phyloP scores from a whole-genome alignment of 2,113 vertebrate species.

The Phalacrocorax brasilianus region DNA sequence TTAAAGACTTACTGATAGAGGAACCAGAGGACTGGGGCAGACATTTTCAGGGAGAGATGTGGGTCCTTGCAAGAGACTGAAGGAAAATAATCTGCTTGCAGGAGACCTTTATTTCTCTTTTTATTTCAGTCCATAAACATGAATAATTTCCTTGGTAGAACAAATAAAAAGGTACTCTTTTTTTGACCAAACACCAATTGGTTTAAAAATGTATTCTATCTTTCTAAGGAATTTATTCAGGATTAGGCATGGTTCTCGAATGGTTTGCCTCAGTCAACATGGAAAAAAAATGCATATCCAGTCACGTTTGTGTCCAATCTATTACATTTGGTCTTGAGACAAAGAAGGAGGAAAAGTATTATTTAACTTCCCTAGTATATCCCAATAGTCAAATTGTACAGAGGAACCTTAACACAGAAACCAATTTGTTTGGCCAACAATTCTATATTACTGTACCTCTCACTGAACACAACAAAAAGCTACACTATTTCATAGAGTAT shows the following conservation, averaged over 20 bases:
- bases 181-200: not conserved
- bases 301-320: conserved; percentile 7
- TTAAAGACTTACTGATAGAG: not conserved
- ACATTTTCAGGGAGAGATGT: not conserved
- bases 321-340: conserved; percentile 43
- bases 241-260: not conserved
- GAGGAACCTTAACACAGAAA: conserved; percentile 36
- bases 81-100: not conserved
- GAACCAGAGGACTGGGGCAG: not conserved
- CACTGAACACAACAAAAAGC: conserved; percentile 2
- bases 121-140: conserved; percentile 27
- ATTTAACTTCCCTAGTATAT: conserved; percentile 23
- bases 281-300: not conserved
- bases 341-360: conserved; percentile 10
- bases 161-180: not conserved
- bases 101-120: not conserved
- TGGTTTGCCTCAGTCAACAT: not conserved
- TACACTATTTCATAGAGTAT: not conserved
- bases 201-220: not conserved
- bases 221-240: not conserved
- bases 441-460: not conserved
- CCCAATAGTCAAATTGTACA: conserved; percentile 16
- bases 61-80: not conserved
- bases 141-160: conserved; percentile 38
- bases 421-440: not conserved